These are phyloP conservation scores for Akabosia matsudoensis DNA, from an alignment of 1,140 invertebrate genomes.

Conservation along the genomic window DNA sequence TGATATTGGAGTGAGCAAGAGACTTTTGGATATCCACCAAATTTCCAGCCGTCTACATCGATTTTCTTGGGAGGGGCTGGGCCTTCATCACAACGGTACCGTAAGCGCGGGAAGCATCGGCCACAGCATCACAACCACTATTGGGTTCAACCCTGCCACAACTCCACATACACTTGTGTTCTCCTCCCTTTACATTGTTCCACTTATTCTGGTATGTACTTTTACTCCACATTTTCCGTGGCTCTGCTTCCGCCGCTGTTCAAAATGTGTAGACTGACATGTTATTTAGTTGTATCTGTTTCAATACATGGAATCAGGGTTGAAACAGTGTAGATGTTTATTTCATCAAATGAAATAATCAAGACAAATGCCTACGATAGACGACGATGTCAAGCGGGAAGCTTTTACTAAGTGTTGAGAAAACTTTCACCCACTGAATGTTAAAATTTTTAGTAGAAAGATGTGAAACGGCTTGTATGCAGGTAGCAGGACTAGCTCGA, in stretches of 20 bases:
- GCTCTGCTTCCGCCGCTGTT: background rate
- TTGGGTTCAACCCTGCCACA: background rate
- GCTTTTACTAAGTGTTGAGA: no score
- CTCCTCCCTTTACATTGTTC: conserved; percentile 33
- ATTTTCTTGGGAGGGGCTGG: conserved; percentile 32
- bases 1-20: background rate
- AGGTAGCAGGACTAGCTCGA: no score
- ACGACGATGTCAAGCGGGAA: no score
- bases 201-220: conserved; percentile 33
- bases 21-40: conserved; percentile 29
- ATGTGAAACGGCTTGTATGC: no score
- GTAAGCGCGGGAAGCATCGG: background rate
- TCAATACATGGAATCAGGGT: no score
- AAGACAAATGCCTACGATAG: no score
- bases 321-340: no score
- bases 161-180: conserved; percentile 16
- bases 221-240: background rate
- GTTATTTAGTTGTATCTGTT: background rate
- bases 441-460: no score
- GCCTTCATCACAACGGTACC: background rate
- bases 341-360: no score
- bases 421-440: no score
- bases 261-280: background rate
- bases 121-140: background rate
- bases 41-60: conserved; percentile 34